These are phyloP conservation scores for Mus pahari DNA, from an alignment of 2,113 vertebrate genomes.

Conservation along the genomic window DNA sequence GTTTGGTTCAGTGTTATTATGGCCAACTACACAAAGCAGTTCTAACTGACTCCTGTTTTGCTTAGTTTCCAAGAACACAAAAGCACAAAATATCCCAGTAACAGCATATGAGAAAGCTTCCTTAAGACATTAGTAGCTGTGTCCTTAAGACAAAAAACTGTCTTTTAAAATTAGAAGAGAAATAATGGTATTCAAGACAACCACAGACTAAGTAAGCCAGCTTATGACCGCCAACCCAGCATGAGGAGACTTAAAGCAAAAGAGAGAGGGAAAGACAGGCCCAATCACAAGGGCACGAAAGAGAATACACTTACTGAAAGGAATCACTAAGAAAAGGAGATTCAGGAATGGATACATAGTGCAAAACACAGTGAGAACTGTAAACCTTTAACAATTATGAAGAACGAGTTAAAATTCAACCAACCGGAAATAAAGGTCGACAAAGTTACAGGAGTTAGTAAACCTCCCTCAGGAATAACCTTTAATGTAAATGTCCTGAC, in stretches of 20 bases:
- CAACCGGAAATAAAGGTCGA: neutral
- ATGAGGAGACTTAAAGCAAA: neutral
- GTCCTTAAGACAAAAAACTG: too few species aligned
- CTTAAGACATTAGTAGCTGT: too few species aligned
- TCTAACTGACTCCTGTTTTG: too few species aligned
- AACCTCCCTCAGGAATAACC: neutral
- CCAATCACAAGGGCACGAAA: neutral
- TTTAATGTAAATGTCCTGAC: neutral
- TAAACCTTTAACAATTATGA: neutral
- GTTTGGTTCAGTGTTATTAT: too few species aligned
- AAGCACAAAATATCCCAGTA: too few species aligned
- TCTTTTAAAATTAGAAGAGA: neutral
- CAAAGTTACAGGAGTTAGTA: neutral
- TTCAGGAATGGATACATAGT: neutral
- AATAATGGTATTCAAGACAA: neutral
- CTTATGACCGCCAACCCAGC: neutral
- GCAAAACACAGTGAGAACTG: neutral
- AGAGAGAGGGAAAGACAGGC: neutral
- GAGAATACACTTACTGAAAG: neutral
- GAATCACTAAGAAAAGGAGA: neutral
- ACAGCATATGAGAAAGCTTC: too few species aligned
- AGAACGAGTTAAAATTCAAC: neutral
- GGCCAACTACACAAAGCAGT: too few species aligned
- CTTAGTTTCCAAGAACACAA: too few species aligned
- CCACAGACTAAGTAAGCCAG: neutral